Evolutionary conservation across 2,797 vertebrate genomes (phyloP).

Genomic region (Semotilus atromaculatus): DNA sequence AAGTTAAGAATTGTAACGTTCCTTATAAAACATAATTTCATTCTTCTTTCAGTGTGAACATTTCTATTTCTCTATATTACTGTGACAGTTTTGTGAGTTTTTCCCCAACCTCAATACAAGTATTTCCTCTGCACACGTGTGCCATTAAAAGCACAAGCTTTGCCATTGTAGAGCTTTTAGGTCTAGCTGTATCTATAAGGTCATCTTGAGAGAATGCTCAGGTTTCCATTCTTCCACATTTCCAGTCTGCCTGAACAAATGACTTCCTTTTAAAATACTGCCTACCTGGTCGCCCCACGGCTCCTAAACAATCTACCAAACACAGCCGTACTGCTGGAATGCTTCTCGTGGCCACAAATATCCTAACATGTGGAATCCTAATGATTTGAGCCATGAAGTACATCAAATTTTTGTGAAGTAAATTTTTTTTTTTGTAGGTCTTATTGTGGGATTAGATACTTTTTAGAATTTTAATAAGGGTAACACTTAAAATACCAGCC

Average conservation of each 20-base stretch:
- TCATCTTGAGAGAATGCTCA: slow-evolving; percentile 58
- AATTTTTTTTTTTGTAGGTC: slow-evolving; percentile 2
- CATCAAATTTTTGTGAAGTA: slow-evolving; percentile 16
- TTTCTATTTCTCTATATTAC: background rate
- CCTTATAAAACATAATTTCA: background rate
- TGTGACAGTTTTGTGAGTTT: slow-evolving; percentile 1
- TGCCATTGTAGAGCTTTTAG: slow-evolving; percentile 53
- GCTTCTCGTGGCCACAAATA: slow-evolving; percentile 26
- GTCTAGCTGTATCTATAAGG: slow-evolving; percentile 60
- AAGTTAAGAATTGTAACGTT: background rate
- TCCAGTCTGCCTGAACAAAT: slow-evolving; percentile 60
- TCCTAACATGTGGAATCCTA: slow-evolving; percentile 29
- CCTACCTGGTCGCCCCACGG: slow-evolving; percentile 39
- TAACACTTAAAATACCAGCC: slow-evolving; percentile 36
- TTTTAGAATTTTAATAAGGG: slow-evolving; percentile 47
- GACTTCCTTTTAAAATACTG: slow-evolving; percentile 57
- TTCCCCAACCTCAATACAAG: slow-evolving; percentile 57
- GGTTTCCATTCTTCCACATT: slow-evolving; percentile 52
- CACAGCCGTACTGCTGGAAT: slow-evolving; percentile 29
- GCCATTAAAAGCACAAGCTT: slow-evolving; percentile 59
- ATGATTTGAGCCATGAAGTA: slow-evolving; percentile 23
- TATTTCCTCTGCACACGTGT: slow-evolving; percentile 58
- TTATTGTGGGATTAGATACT: background rate
- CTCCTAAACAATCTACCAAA: slow-evolving; percentile 38
- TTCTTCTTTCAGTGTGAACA: background rate